phyloP scores from a whole-genome alignment of 1,140 invertebrate species.

The Varroa destructor region DNA sequence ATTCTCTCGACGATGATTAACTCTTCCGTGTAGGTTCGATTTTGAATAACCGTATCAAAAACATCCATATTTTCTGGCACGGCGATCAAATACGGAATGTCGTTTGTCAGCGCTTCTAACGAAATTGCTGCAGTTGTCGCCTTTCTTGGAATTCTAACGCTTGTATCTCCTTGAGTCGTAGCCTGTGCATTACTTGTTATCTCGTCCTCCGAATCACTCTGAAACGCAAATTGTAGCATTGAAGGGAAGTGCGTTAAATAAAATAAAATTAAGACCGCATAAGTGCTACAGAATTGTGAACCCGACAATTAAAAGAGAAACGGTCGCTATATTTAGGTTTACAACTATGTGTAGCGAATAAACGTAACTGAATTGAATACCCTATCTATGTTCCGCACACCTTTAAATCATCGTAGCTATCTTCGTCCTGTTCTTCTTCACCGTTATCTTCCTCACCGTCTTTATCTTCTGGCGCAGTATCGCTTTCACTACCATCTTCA shows the following conservation, averaged over 20 bases:
- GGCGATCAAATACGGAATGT: slow-evolving; percentile 49
- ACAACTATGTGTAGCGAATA: no score
- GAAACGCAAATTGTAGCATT: no score
- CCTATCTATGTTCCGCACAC: not conserved
- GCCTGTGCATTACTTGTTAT: no score
- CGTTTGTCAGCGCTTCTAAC: slow-evolving; percentile 49
- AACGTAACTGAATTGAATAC: no score
- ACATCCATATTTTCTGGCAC: slow-evolving; percentile 54
- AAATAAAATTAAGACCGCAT: no score
- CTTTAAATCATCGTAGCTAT: slow-evolving; percentile 30
- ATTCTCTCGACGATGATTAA: slow-evolving; percentile 60
- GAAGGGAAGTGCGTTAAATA: no score
- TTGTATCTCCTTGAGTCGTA: no score
- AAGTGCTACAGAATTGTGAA: no score
- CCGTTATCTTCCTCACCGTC: slow-evolving; percentile 39
- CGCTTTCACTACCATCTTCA: slow-evolving; percentile 34
- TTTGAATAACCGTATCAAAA: slow-evolving; percentile 46
- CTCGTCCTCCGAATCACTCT: no score
- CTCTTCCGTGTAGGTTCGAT: slow-evolving; percentile 50
- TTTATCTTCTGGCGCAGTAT: slow-evolving; percentile 37
- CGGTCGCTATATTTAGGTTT: no score
- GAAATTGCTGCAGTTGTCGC: slow-evolving; percentile 31
- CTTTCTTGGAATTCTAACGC: no score
- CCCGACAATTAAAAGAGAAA: no score
- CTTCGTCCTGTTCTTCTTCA: slow-evolving; percentile 35